These are phyloP conservation scores for Therioaphis trifolii DNA, from an alignment of 2,888 invertebrate genomes.

Conservation along the genomic window DNA sequence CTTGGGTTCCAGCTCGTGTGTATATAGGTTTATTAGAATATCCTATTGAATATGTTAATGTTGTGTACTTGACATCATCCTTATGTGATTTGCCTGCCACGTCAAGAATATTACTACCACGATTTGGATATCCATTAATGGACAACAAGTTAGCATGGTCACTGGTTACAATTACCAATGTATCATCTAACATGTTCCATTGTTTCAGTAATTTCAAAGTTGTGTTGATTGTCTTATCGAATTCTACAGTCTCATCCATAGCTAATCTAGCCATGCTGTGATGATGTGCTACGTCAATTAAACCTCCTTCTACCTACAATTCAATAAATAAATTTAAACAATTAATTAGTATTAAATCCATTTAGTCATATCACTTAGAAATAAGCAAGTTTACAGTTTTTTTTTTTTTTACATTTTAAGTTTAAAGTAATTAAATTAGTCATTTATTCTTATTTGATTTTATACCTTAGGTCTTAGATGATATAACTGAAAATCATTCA, in stretches of 20 bases:
- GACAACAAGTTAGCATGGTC: slow-evolving; percentile 85
- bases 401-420: too few species aligned
- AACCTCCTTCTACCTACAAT: slow-evolving; percentile 80
- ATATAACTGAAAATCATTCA: too few species aligned
- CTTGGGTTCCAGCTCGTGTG: slow-evolving; percentile 68
- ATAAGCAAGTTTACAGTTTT: too few species aligned
- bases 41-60: slow-evolving; percentile 82
- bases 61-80: slow-evolving; percentile 80
- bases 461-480: too few species aligned
- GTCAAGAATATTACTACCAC: slow-evolving; percentile 82
- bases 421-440: too few species aligned
- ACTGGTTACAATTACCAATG: slow-evolving; percentile 79
- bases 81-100: slow-evolving; percentile 74
- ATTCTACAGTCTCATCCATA: slow-evolving; percentile 79
- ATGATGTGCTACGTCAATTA: slow-evolving; percentile 84
- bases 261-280: slow-evolving; percentile 82
- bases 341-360: too few species aligned
- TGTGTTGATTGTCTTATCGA: slow-evolving; percentile 80
- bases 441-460: too few species aligned
- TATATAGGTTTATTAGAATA: slow-evolving; percentile 77
- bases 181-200: slow-evolving; percentile 75
- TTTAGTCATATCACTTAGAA: too few species aligned
- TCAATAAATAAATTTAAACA: too few species aligned
- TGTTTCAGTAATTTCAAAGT: slow-evolving; percentile 78
- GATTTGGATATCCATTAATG: slow-evolving; percentile 81